Evolutionary conservation across 2,888 invertebrate genomes (phyloP).

Genomic region (Callimorpha dominula): DNA sequence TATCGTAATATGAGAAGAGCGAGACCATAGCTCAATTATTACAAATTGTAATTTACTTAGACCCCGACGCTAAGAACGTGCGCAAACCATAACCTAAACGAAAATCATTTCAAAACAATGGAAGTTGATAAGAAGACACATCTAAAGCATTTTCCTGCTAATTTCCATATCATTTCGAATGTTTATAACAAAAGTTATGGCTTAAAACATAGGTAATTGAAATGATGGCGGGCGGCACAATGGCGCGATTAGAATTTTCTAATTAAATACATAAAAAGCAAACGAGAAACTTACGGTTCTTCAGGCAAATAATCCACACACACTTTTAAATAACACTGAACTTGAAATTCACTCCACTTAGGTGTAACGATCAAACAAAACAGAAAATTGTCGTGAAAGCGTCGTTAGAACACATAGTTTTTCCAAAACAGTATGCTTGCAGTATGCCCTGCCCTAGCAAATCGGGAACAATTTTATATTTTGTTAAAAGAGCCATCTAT

Average conservation of each 20-base stretch:
- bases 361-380: slow-evolving; percentile 60
- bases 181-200: slow-evolving; percentile 31
- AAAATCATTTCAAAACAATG: slow-evolving; percentile 6
- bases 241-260: slow-evolving; percentile 65
- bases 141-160: slow-evolving; percentile 8
- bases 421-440: slow-evolving; percentile 52
- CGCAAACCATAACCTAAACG: slow-evolving; percentile 40
- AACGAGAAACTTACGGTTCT: slow-evolving; percentile 65
- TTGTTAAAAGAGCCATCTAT: background rate
- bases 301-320: slow-evolving; percentile 56
- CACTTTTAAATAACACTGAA: slow-evolving; percentile 57
- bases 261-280: slow-evolving; percentile 36
- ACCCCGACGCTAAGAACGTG: slow-evolving; percentile 32
- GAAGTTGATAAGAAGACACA: background rate
- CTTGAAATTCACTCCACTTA: slow-evolving; percentile 54
- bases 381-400: slow-evolving; percentile 63
- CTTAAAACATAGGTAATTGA: slow-evolving; percentile 60
- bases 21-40: slow-evolving; percentile 16
- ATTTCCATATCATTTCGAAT: background rate
- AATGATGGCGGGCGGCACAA: slow-evolving; percentile 81
- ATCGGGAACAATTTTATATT: background rate
- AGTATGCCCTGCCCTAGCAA: background rate
- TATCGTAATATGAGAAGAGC: slow-evolving; percentile 32
- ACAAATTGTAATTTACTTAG: slow-evolving; percentile 15
- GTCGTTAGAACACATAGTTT: slow-evolving; percentile 66